Conservation (phyloP, 2,113 vertebrate species). For the Gobiocypris rarus region DNA sequence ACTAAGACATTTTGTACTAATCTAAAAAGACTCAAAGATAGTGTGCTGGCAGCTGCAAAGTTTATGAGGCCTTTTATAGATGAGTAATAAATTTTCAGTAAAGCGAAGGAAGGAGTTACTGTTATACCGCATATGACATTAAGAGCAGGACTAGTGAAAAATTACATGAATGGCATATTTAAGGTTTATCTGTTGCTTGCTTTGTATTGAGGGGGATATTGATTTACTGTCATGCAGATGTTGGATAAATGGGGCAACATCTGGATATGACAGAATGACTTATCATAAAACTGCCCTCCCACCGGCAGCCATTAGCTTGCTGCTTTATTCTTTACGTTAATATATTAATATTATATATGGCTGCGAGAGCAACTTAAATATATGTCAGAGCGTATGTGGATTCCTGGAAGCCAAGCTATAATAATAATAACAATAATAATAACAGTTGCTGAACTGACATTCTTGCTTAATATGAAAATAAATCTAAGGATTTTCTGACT, state of each 20-base stretch:
- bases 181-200: conserved; percentile 53
- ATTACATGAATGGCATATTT: conserved; percentile 56
- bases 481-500: conserved; percentile 31
- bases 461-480: conserved; percentile 27
- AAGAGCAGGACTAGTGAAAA: conserved; percentile 44
- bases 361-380: conserved; percentile 21
- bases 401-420: conserved; percentile 40
- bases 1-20: conserved; percentile 55
- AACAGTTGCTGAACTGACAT: conserved; percentile 24
- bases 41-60: conserved; percentile 61
- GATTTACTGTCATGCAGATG: conserved; percentile 67
- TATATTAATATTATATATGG: conserved; percentile 30
- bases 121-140: conserved; percentile 47
- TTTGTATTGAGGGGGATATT: conserved; percentile 54
- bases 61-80: conserved; percentile 68
- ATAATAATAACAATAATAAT: conserved; percentile 27
- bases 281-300: conserved; percentile 45
- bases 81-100: conserved; percentile 60
- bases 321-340: conserved; percentile 13
- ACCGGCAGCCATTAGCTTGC: not conserved
- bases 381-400: conserved; percentile 20
- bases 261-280: conserved; percentile 56
- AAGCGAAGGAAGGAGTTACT: conserved; percentile 50
- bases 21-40: conserved; percentile 47
- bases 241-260: conserved; percentile 62